Base-by-base conservation (phyloP, 2,113 vertebrate genomes). In the Mionectes macconnelli region DNA sequence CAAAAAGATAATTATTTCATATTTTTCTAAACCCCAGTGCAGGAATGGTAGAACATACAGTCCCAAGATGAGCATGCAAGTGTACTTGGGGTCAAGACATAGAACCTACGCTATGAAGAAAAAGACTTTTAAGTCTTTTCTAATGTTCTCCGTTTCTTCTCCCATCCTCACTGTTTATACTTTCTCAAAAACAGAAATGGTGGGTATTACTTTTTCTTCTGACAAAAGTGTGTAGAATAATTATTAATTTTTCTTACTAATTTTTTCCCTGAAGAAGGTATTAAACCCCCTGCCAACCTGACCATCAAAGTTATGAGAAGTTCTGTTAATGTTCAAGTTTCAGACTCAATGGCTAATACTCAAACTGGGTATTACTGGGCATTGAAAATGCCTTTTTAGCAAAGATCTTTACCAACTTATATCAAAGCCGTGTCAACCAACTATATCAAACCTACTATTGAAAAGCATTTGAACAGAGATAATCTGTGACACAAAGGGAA, bases 231-330 rank as follows among this genome's bases (percentile, higher is more conserved):
- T 59, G 12, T 33, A 91, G 27, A 76, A 76, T 13, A 63, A 23
- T 18, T 5, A 5, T 19, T 67, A 14, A 11, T 31, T 60, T 56
- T 57, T 20, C 5, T 42, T 20, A 28, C 2, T 40, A 12, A 4
- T 40, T 64, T 84, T 53, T 74, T 70, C 60, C 27, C 44, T 24
- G 19, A 72, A 75, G 45, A 79, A n/a, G 8, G 23, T 31, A 78
- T 37, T 14, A 78, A 67, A 1, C 5, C 1, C 1, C 10, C 20
- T 35, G 14, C 35, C n/a, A 87, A 47, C 15, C 25, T 1, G 14
- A 56, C 11, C 47, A 52, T 8, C 24, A 76, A 88, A 80, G 55
- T 7, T 35, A 59, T 31, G 9, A 40, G 30, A 72, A 92, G 10
- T 67, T 62, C 66, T 63, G 20, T 13, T 52, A 42, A 86, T 33